phyloP scores from a whole-genome alignment of 2,888 invertebrate genomes.

The Horisme vitalbata region DNA sequence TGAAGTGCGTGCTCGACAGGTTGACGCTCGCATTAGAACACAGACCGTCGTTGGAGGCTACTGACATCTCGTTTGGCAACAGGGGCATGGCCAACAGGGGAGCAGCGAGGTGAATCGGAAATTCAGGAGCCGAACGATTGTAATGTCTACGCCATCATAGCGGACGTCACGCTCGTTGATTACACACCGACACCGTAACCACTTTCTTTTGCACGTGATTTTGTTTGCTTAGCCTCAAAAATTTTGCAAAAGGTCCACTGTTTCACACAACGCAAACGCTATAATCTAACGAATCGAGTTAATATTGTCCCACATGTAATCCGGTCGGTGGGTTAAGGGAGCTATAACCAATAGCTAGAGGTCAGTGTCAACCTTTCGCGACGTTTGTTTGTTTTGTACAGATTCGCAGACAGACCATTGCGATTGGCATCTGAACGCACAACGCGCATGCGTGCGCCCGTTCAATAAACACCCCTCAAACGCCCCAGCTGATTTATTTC shows the following conservation, averaged over 20 bases:
- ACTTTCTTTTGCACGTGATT: conserved; percentile 77
- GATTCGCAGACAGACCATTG: conserved; percentile 51
- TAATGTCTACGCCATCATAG: conserved; percentile 60
- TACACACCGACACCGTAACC: conserved; percentile 55
- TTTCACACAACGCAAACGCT: not conserved
- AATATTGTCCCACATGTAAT: no score
- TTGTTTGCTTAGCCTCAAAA: conserved; percentile 50
- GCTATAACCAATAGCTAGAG: conserved; percentile 44
- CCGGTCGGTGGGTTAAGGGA: conserved; percentile 35
- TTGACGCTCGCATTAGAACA: conserved; percentile 30
- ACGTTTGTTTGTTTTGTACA: conserved; percentile 73
- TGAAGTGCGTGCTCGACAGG: conserved; percentile 17
- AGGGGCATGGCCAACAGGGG: conserved; percentile 55
- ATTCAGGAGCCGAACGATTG: conserved; percentile 62
- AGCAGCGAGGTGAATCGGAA: conserved; percentile 67
- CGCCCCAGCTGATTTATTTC: conserved; percentile 54
- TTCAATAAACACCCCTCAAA: conserved; percentile 63
- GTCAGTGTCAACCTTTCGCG: conserved; percentile 64
- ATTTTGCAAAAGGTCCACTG: conserved; percentile 2
- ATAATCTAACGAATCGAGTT: no score
- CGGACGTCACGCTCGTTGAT: conserved; percentile 64
- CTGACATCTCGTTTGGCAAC: conserved; percentile 53
- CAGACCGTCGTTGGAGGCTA: conserved; percentile 41
- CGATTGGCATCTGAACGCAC: conserved; percentile 37
- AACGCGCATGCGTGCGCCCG: conserved; percentile 71